A percentile compares a stretch with the other conserved stretches of the same genome.
Conservation (phyloP, 2,888 invertebrate species). For the Brachypalpus laphriformis region DNA sequence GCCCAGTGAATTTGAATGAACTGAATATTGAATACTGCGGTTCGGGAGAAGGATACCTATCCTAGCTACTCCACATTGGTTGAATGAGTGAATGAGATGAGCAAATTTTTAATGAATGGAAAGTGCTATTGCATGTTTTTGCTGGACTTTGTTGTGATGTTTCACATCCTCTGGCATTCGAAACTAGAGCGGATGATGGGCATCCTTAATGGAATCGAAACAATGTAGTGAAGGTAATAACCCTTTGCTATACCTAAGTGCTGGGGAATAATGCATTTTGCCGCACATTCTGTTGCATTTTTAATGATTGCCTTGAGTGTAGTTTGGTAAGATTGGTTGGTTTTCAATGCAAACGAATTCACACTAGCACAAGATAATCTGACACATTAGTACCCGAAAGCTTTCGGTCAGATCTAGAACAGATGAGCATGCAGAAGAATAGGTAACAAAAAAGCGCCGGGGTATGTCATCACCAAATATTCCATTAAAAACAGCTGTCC, state of each 20-base stretch:
- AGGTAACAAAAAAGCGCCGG: too few relatives aligned
- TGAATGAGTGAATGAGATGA: neutral
- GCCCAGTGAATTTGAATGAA: slow-evolving; percentile 46
- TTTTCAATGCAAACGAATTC: neutral
- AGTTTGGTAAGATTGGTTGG: neutral
- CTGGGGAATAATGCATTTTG: slow-evolving; percentile 34
- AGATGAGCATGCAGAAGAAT: too few relatives aligned
- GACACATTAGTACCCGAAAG: too few relatives aligned
- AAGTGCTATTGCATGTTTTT: slow-evolving; percentile 64
- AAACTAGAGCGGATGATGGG: neutral
- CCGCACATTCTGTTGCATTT: slow-evolving; percentile 19
- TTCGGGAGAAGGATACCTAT: neutral
- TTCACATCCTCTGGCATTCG: neutral
- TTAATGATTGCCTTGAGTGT: slow-evolving; percentile 20
- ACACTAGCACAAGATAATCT: neutral
- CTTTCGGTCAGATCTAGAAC: too few relatives aligned
- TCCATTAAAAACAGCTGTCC: too few relatives aligned
- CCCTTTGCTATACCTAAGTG: slow-evolving; percentile 21
- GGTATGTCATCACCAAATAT: too few relatives aligned
- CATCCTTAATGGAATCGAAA: slow-evolving; percentile 43
- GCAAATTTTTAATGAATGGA: slow-evolving; percentile 46
- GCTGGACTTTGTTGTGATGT: slow-evolving; percentile 14
- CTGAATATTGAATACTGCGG: slow-evolving; percentile 19
- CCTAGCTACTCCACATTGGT: neutral
- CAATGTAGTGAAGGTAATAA: slow-evolving; percentile 38